Evolutionary conservation across 2,888 invertebrate species (phyloP), one percentile per base, ranked within the genome.

Genomic region (Ferrisia virgata): DNA sequence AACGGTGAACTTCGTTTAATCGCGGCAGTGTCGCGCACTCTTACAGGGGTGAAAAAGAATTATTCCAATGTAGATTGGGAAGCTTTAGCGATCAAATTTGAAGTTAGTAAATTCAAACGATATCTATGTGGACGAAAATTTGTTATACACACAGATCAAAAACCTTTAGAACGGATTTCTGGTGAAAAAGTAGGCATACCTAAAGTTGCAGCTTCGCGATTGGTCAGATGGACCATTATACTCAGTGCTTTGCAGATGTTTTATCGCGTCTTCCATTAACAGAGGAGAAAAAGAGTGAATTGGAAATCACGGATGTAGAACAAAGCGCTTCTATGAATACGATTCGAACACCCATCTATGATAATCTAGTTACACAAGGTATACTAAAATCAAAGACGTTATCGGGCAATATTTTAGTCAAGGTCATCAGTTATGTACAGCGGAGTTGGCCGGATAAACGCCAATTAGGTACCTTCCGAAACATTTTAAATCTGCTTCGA

Each of bases 91-190:
- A 85, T 88, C 28, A 80, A 86, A 36, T 87, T 87, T 82, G 87
- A 86, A 8, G 86, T 87, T 13, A 86, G 85, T 79, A 83, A 85
- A 9, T 87, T 87, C 31, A 85, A 86, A 22, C 86, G 86, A 31
- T 87, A 86, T 72, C 9, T 87, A 0, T 86, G 83, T 79, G 86
- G 86, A 0, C 78, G 86, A 15, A n/a, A 83, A 9, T 87, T 88
- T 79, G 86, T 85, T 0, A 85, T 89, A 3, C 22, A 87, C 9
- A 89, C 89, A 0, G 89, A 89, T 85, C 88, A 89, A 84, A 87
- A 88, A 84, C 89, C 89, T 1, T 85, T 90, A 4, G 85, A 86
- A 6, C 85, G 86, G 5, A 88, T 90, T 40, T 88, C 89, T 76
- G 31, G 72, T 31, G 72, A 72, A 58, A 72, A 81, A n/a, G 47